Evolutionary conservation across 2,888 invertebrate genomes (phyloP).

Genomic region (Tetropium fuscum): DNA sequence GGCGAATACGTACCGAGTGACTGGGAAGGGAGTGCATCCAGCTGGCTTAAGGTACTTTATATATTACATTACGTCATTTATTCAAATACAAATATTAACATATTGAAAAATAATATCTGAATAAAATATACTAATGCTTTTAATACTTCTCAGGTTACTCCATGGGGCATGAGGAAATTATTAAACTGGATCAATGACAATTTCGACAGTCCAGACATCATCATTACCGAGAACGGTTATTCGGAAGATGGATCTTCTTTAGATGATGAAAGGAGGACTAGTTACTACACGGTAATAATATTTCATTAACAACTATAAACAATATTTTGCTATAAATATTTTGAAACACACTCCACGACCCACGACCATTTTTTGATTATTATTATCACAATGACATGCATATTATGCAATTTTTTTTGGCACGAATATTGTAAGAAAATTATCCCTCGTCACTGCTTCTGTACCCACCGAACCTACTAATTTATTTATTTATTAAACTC

Average conservation of each 20-base stretch:
- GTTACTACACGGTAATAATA: conserved; percentile 30
- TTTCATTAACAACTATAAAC: too few species aligned
- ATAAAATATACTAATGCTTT: not conserved
- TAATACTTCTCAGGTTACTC: conserved; percentile 62
- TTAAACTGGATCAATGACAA: conserved; percentile 62
- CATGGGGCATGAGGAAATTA: conserved; percentile 70
- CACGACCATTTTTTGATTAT: too few species aligned
- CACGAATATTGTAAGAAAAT: too few species aligned
- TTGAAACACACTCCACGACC: too few species aligned
- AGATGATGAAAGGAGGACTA: conserved; percentile 36
- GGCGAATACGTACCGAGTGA: not conserved
- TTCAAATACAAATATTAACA: not conserved
- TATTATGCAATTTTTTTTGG: too few species aligned
- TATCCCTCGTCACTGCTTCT: too few species aligned
- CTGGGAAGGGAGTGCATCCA: not conserved
- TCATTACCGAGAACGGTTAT: conserved; percentile 71
- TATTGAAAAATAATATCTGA: not conserved
- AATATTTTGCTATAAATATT: too few species aligned
- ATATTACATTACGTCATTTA: not conserved
- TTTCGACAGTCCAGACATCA: conserved; percentile 67
- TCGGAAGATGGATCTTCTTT: conserved; percentile 63
- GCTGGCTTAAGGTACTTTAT: conserved; percentile 4
- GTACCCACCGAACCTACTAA: too few species aligned
- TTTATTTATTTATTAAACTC: too few species aligned
- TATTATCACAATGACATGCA: too few species aligned